Base-by-base conservation (phyloP, 2,113 vertebrate genomes). In the Hyperopisus bebe region DNA sequence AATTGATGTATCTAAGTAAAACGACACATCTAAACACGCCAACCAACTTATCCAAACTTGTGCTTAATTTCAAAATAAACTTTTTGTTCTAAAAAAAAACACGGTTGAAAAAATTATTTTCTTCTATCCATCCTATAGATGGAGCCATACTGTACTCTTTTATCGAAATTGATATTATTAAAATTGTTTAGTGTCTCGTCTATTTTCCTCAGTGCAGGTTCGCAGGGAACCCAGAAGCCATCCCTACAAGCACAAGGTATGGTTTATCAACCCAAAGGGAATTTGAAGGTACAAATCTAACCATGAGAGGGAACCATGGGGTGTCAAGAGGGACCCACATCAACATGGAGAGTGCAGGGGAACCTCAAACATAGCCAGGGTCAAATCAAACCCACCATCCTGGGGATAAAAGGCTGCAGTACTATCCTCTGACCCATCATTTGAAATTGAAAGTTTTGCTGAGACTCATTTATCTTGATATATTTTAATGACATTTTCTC, bases 101-200 rank as follows among this genome's bases (percentile, higher is more conserved):
- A 13, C n/a, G 13, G 2, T 10, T 35, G 47, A 53, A 35, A 35
- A 87, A 19, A 50, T 5, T 48, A 50, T 31, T 50, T 87, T 87
- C 21, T 27, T 39, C 48, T 87, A 31, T 87, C n/a, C n/a, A 87
- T 53, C 85, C 85, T 50, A 87, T 87, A 87, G 85, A 87, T 87
- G 85, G 85, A 51, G 85, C 85, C 27, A 87, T 39, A 53, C 48
- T 50, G 47, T 50, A 86, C 44, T 86, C 42, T 86, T 47, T 42
- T 10, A 47, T 24, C 10, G 9, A 5, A 46, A 31, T 84, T 47
- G 13, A 47, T 24, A 85, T 7, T 39, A 80, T 80, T 19, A 2
- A 19, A 39, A 42, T 42, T 42, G 35, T 80, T 39, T 39, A 77
- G 35, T 77, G 13, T 35, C 27, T 39, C 70, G 7, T 39, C 31